Evolutionary conservation across 2,888 invertebrate genomes (phyloP).

Genomic region (Allophyes oxyacanthae): DNA sequence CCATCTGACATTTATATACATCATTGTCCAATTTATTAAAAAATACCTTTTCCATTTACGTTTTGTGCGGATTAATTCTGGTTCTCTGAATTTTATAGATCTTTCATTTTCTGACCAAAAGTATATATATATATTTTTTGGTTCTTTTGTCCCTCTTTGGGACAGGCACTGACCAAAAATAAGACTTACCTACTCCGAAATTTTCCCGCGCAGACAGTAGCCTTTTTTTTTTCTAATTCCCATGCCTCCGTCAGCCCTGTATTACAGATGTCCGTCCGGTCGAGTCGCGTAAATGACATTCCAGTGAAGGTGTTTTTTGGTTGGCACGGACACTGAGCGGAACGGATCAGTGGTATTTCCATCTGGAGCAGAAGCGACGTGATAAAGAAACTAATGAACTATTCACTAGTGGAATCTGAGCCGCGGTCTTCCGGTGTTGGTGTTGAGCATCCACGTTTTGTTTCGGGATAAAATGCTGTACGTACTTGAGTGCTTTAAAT

Average conservation of each 20-base stretch:
- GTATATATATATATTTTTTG: no score
- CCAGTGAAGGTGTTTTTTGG: conserved; percentile 79
- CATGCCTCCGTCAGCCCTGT: conserved; percentile 25
- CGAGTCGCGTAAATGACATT: conserved; percentile 80
- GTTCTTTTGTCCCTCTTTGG: no score
- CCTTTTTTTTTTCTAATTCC: neutral
- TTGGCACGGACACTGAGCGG: conserved; percentile 67
- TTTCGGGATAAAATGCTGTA: conserved; percentile 2
- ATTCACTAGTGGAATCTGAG: conserved; percentile 63
- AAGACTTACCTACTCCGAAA: neutral
- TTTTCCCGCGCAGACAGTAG: neutral
- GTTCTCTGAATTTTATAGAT: no score
- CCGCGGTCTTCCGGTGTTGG: conserved; percentile 54
- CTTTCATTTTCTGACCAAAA: no score
- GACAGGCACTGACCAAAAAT: no score
- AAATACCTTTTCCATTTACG: no score
- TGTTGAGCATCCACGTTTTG: conserved; percentile 30
- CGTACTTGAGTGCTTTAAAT: no score
- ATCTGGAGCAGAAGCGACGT: conserved; percentile 54
- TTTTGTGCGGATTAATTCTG: no score
- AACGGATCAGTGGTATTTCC: conserved; percentile 76
- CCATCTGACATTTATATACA: no score
- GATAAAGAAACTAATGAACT: conserved; percentile 72
- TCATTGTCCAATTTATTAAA: no score
- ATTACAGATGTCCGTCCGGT: conserved; percentile 24